A percentile compares a stretch with the other conserved stretches of the same genome.
These are phyloP conservation scores for Anomalospiza imberbis DNA, from an alignment of 2,797 vertebrate species.

Conservation along the genomic window DNA sequence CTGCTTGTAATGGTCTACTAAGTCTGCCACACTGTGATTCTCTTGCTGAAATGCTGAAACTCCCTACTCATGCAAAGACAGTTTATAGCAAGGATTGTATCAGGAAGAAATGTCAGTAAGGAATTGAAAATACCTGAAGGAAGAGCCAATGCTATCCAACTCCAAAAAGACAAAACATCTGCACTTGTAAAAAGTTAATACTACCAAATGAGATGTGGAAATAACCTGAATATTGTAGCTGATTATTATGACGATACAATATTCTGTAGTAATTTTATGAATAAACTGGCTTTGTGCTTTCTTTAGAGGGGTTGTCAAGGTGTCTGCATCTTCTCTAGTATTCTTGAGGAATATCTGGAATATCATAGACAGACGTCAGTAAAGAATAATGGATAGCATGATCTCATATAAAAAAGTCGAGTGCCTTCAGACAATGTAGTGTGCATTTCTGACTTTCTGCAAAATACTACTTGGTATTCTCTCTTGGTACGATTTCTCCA, in stretches of 20 bases:
- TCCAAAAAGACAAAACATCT: background rate
- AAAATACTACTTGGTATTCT: conserved; percentile 2
- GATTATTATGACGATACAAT: background rate
- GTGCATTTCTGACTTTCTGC: background rate
- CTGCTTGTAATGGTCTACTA: background rate
- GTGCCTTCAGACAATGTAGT: background rate
- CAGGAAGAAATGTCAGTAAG: background rate
- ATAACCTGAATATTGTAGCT: background rate
- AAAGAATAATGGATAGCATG: background rate
- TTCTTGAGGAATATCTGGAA: background rate
- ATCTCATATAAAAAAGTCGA: background rate
- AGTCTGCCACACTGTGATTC: background rate
- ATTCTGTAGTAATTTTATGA: background rate
- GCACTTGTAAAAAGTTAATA: background rate
- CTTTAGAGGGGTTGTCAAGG: background rate
- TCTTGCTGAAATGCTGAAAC: background rate
- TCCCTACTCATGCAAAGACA: background rate
- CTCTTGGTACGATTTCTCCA: background rate
- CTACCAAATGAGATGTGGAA: background rate
- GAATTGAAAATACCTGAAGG: background rate
- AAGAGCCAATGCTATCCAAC: background rate
- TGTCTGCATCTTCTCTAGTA: background rate
- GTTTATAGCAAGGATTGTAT: background rate
- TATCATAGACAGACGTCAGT: background rate
- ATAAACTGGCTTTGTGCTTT: background rate